Evolutionary conservation across 2,797 vertebrate genomes (phyloP).

Genomic region (Gymnocypris eckloni): DNA sequence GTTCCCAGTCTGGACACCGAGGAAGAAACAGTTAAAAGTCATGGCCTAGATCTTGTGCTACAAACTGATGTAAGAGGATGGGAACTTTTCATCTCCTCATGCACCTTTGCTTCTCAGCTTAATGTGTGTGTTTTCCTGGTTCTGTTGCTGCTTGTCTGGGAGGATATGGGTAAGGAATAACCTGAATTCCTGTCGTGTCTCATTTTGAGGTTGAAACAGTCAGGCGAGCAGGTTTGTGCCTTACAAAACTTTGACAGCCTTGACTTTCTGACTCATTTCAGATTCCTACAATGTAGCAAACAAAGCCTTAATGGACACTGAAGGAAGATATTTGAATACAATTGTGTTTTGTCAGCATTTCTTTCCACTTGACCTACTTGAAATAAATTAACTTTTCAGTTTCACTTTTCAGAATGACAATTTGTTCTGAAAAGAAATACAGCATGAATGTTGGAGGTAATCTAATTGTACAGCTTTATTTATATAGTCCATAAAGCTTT

Average conservation of each 20-base stretch:
- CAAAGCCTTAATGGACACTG: not conserved
- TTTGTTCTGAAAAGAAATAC: constrained; percentile 15
- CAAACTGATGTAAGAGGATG: constrained; percentile 76
- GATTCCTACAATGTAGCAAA: constrained; percentile 31
- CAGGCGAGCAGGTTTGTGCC: constrained; percentile 6
- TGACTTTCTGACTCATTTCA: constrained; percentile 29
- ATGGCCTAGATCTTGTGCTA: constrained; percentile 54
- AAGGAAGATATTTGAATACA: not conserved
- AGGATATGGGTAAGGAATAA: constrained; percentile 43
- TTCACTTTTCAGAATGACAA: not conserved
- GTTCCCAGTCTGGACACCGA: not conserved
- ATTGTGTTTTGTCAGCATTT: constrained; percentile 1
- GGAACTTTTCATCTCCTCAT: constrained; percentile 69
- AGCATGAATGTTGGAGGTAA: constrained; percentile 22
- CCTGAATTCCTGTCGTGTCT: constrained; percentile 55
- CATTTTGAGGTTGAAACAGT: constrained; percentile 45
- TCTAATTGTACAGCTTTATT: not conserved
- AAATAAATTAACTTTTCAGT: constrained; percentile 5
- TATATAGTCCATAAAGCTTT: not conserved
- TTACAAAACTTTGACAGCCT: constrained; percentile 32
- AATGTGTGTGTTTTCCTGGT: constrained; percentile 28
- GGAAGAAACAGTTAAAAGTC: constrained; percentile 12
- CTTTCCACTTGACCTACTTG: not conserved
- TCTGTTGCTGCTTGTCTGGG: constrained; percentile 51
- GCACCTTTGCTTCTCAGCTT: constrained; percentile 31